Percentiles rank a stretch among this genome's conserved stretches.
Evolutionary conservation across 1,140 invertebrate genomes (phyloP).

Genomic region (Centruroides sculpturatus): DNA sequence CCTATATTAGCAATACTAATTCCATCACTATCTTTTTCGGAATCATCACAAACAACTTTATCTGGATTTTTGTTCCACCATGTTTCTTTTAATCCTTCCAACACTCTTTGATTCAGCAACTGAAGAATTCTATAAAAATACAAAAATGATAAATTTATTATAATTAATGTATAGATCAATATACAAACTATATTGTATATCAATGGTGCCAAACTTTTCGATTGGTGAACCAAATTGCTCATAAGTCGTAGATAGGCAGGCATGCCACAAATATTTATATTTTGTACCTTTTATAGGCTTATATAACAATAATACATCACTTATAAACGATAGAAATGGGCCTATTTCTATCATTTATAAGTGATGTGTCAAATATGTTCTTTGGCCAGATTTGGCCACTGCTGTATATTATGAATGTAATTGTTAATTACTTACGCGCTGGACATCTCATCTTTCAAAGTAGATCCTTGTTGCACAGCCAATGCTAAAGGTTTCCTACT

Average conservation of each 20-base stretch:
- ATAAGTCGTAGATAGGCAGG: no score
- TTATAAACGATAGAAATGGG: no score
- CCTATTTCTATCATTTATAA: no score
- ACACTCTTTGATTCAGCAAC: slow-evolving; percentile 72
- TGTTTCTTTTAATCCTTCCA: slow-evolving; percentile 84
- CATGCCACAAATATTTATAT: no score
- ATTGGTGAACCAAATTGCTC: no score
- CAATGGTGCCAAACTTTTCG: no score
- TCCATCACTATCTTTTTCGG: slow-evolving; percentile 83
- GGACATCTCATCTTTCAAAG: slow-evolving; percentile 42
- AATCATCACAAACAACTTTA: slow-evolving; percentile 54
- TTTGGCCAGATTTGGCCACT: no score
- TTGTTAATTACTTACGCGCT: slow-evolving; percentile 48
- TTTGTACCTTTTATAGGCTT: no score
- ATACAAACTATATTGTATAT: no score
- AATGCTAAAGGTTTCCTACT: slow-evolving; percentile 92
- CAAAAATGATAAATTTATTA: not conserved
- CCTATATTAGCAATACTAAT: slow-evolving; percentile 94
- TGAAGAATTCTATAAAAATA: slow-evolving; percentile 63
- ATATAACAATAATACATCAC: no score
- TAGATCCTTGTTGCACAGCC: slow-evolving; percentile 88
- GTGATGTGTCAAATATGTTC: no score
- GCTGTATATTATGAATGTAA: not conserved
- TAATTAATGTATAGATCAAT: no score
- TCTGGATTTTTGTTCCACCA: slow-evolving; percentile 87